A percentile compares a stretch with the other conserved stretches of the same genome.
Evolutionary conservation across 2,113 vertebrate species (phyloP).

Genomic region (Myrmecobius fasciatus): DNA sequence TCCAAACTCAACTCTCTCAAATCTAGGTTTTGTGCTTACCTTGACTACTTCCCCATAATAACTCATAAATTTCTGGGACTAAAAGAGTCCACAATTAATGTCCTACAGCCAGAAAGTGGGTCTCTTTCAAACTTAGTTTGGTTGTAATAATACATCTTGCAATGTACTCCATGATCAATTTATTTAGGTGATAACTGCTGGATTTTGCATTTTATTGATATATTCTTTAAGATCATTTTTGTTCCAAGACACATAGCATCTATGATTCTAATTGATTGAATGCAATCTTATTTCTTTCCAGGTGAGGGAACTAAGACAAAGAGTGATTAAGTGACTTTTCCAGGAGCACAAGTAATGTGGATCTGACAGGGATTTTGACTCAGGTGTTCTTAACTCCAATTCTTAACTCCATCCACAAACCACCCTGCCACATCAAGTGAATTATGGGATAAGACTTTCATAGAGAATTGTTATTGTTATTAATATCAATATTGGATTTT

Average conservation of each 20-base stretch:
- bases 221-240: not conserved
- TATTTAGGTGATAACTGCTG: not conserved
- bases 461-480: not conserved
- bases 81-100: not conserved
- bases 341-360: not conserved
- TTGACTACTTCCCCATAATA: not conserved
- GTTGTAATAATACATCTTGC: not conserved
- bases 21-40: not conserved
- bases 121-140: not conserved
- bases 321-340: not conserved
- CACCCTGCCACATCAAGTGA: not conserved
- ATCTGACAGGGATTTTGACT: not conserved
- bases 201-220: not conserved
- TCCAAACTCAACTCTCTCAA: not conserved
- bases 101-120: not conserved
- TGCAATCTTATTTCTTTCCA: not conserved
- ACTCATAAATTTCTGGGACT: not conserved
- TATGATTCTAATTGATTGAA: not conserved
- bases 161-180: not conserved
- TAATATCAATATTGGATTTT: not conserved
- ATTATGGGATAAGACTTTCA: not conserved
- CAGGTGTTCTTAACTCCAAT: not conserved
- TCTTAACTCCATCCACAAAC: not conserved
- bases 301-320: not conserved
- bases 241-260: not conserved